Evolutionary conservation across 1,140 invertebrate species (phyloP).

Genomic region (Drosophila rhopaloa): DNA sequence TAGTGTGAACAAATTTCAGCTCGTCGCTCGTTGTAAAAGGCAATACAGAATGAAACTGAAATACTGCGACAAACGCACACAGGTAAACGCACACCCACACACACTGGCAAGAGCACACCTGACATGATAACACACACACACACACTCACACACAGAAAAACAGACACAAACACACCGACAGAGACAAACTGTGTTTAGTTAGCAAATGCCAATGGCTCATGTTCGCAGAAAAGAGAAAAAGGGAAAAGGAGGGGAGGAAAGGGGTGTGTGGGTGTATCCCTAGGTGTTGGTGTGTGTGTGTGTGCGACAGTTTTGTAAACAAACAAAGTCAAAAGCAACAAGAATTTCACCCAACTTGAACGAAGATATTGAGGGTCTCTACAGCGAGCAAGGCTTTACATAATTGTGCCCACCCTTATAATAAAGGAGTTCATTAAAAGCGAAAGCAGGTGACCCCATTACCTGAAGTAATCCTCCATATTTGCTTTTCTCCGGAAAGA

Average conservation of each 20-base stretch:
- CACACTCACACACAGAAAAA: constrained; percentile 12
- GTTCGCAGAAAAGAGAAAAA: constrained; percentile 15
- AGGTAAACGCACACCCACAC: constrained; percentile 26
- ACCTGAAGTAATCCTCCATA: constrained; percentile 9
- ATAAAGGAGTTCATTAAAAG: constrained; percentile 29
- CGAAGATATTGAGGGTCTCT: constrained; percentile 37
- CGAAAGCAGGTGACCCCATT: constrained; percentile 29
- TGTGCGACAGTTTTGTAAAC: constrained; percentile 64
- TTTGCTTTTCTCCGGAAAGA: background rate
- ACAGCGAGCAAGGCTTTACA: constrained; percentile 29
- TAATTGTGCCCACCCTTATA: constrained; percentile 20
- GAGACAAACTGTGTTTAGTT: constrained; percentile 64
- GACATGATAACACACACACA: constrained; percentile 47
- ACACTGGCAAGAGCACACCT: constrained; percentile 24
- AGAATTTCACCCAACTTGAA: constrained; percentile 27
- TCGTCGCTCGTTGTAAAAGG: constrained; percentile 49
- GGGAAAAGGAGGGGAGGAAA: background rate
- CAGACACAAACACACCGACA: background rate
- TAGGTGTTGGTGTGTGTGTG: background rate
- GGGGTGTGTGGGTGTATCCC: background rate
- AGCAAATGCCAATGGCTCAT: constrained; percentile 72
- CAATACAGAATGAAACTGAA: constrained; percentile 55
- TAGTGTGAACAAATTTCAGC: constrained; percentile 70
- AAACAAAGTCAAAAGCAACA: constrained; percentile 53
- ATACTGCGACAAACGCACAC: constrained; percentile 54